Evolutionary conservation across 2,888 invertebrate species (phyloP), one percentile per base, ranked within the genome.

Genomic region (Pseudococcus viburni): DNA sequence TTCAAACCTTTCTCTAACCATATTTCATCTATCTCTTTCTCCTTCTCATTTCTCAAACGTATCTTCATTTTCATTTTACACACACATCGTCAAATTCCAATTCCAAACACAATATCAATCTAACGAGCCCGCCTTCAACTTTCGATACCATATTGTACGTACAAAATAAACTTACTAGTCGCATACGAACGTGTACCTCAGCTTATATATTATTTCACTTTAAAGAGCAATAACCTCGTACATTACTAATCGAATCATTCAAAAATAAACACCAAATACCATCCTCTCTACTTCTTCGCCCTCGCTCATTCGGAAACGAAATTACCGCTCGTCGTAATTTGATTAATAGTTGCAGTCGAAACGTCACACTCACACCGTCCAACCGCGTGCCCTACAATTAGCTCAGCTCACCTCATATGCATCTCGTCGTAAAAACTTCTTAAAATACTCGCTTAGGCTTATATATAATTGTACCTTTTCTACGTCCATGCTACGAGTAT

Each of bases 41-140:
- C n/a, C n/a, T n/a, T n/a, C n/a, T n/a, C n/a, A n/a, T n/a, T n/a
- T n/a, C n/a, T n/a, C n/a, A n/a, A n/a, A n/a, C n/a, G 26, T 33
- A 2, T 33, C 26, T 33, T 33, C 3, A 33, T 3, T 3, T 33
- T 2, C 26, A 33, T 33, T 33, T 33, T 33, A 33, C 26, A 33
- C 26, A 3, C 26, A 33, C 26, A 33, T 33, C 26, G n/a, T 15
- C 51, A 11, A 17, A 51, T 51, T 46, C 51, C 51, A 51, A 51
- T 51, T 51, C 51, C 51, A 51, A 51, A 51, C 51, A 51, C 51
- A 51, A 51, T 51, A 51, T 51, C 51, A 51, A 51, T 51, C 51
- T 51, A 51, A 51, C 17, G 51, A 51, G 15, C 51, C 15, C 12
- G 15, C 17, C 51, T 51, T 12, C 51, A 17, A 51, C 51, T 51